Evolutionary conservation across 2,888 invertebrate genomes (phyloP), one percentile per base, ranked within the genome.

Genomic region (Rhagophthalmus giganteus): DNA sequence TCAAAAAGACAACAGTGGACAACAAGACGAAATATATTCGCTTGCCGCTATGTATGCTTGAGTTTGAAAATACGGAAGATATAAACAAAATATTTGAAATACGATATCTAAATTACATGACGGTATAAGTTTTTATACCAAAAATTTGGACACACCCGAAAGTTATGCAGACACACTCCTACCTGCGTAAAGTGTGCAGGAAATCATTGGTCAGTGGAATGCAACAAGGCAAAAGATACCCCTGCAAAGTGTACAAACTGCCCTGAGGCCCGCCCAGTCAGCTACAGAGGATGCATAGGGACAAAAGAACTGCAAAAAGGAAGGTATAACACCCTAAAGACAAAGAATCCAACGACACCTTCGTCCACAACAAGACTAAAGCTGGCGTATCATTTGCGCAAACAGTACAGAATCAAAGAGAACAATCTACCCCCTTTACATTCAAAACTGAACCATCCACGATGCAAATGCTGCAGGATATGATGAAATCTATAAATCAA

Each of bases 21-120:
- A 33, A 33, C n/a, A 9, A 33, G 33, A 15, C 15, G n/a, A 33
- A 33, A 33, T n/a, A 33, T 33, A 33, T 37, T 24, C 37, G 24
- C 11, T 37, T 37, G 9, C 37, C 37, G 12, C 6, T 37, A 50
- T 51, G 13, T 11, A 10, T 30, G 4, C 26, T 37, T 39, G 10
- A 20, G 10, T 6, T 50, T 25, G 11, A 14, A 37, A 37, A 11
- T 2, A 30, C 30, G 13, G 30, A 10, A 30, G 2, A 30, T 8
- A 11, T 30, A 4, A 30, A 30, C 11, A 30, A 30, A 30, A 30
- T 30, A 30, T 30, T 10, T 30, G 11, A 30, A 4, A 30, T 30
- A 4, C 11, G 11, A 10, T 30, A 30, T 11, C 3, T n/a, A 10
- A 30, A 30, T 2, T 7, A 30, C 30, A 30, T 30, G 11, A 30